These are phyloP conservation scores for Capromys pilorides DNA, from an alignment of 2,797 vertebrate genomes.

Conservation along the genomic window DNA sequence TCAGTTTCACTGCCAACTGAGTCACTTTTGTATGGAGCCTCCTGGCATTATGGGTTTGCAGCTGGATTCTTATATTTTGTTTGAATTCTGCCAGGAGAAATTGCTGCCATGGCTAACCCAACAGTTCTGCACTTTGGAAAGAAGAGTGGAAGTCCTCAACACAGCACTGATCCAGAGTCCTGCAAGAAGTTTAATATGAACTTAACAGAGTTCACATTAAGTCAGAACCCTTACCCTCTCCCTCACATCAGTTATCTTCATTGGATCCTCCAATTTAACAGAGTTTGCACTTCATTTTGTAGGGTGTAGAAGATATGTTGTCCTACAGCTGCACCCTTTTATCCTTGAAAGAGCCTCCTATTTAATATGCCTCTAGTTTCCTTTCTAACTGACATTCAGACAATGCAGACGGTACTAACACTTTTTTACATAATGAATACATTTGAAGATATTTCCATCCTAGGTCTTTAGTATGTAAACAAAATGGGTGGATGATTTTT, in stretches of 20 bases:
- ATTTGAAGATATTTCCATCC: slow-evolving; percentile 29
- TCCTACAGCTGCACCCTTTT: background rate
- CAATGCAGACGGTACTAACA: background rate
- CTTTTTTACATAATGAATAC: slow-evolving; percentile 42
- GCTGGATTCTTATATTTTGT: background rate
- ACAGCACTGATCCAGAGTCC: background rate
- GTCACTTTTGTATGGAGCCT: background rate
- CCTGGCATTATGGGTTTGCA: background rate
- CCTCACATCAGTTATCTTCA: background rate
- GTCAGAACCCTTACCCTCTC: background rate
- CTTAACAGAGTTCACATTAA: background rate
- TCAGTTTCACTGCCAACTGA: slow-evolving; percentile 18
- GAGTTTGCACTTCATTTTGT: slow-evolving; percentile 1
- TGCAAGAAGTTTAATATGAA: background rate
- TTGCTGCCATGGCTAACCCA: background rate
- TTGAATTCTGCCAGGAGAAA: slow-evolving; percentile 45
- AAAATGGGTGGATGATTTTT: background rate
- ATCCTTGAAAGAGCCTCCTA: background rate
- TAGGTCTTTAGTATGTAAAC: background rate
- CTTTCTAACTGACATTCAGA: background rate
- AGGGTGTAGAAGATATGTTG: slow-evolving; percentile 12
- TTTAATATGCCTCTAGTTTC: slow-evolving; percentile 25
- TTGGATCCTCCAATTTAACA: slow-evolving; percentile 12
- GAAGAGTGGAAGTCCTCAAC: background rate
- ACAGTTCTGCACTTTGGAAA: slow-evolving; percentile 2